A percentile compares a stretch with the other conserved stretches of the same genome.
These are phyloP conservation scores for Aromia moschata DNA, from an alignment of 2,888 invertebrate species.

Conservation along the genomic window DNA sequence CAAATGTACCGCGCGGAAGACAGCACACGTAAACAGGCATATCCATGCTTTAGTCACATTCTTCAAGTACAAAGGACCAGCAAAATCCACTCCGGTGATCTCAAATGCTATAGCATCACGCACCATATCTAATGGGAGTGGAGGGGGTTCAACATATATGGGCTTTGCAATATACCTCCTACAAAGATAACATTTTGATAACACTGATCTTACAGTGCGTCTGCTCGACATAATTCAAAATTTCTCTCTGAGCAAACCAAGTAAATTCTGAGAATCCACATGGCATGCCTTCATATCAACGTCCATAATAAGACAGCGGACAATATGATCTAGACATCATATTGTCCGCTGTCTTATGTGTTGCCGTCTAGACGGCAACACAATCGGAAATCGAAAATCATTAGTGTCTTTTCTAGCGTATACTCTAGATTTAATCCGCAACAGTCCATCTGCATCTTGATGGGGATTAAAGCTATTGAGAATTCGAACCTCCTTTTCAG, in stretches of 20 bases:
- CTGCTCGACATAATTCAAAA: slow-evolving; percentile 36
- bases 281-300: slow-evolving; percentile 26
- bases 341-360: too few species aligned
- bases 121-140: too few species aligned
- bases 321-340: too few species aligned
- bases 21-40: too few species aligned
- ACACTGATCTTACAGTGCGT: slow-evolving; percentile 25
- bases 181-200: slow-evolving; percentile 35
- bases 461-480: too few species aligned
- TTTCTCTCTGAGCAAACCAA: slow-evolving; percentile 34
- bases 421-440: too few species aligned
- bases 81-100: slow-evolving; percentile 47
- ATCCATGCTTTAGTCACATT: slow-evolving; percentile 47
- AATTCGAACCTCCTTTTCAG: too few species aligned
- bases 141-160: slow-evolving; percentile 35
- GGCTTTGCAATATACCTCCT: slow-evolving; percentile 35
- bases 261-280: slow-evolving; percentile 30
- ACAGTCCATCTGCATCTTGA: too few species aligned
- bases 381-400: neutral
- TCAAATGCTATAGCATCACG: slow-evolving; percentile 46
- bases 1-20: too few species aligned
- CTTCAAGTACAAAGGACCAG: slow-evolving; percentile 49
- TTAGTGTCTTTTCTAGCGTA: too few species aligned
- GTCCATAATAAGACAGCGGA: slow-evolving; percentile 34
- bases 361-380: slow-evolving; percentile 12